A percentile compares a stretch with the other conserved stretches of the same genome.
Conservation (phyloP, 2,797 vertebrate genomes). For the Siniperca undulata region DNA sequence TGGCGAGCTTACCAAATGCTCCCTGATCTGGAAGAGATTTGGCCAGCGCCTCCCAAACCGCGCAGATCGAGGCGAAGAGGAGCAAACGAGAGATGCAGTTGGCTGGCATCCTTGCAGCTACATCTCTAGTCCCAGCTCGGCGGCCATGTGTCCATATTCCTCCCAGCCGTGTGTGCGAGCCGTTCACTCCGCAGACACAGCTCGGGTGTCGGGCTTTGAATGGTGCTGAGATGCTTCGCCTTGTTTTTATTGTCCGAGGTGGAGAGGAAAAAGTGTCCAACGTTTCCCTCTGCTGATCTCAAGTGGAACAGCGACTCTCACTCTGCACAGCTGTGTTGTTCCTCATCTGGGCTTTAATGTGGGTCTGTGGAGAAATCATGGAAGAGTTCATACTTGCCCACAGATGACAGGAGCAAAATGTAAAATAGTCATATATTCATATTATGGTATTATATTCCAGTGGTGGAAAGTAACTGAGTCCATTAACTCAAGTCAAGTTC, state of each 20-base stretch:
- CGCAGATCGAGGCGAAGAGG: conserved; percentile 72
- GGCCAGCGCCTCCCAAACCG: conserved; percentile 70
- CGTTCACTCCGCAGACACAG: conserved; percentile 26
- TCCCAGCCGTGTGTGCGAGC: conserved; percentile 20
- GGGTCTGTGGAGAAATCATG: too few species aligned
- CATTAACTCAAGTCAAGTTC: too few species aligned
- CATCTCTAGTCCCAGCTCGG: conserved; percentile 74
- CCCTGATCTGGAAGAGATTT: conserved; percentile 83
- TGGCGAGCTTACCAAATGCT: conserved; percentile 83
- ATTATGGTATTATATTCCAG: too few species aligned
- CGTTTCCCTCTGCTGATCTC: conserved; percentile 65
- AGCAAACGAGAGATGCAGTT: conserved; percentile 76
- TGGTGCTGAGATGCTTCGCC: conserved; percentile 61
- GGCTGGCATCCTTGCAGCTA: conserved; percentile 80
- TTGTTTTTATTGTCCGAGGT: conserved; percentile 79
- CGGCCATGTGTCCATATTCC: conserved; percentile 67
- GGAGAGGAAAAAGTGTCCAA: conserved; percentile 25
- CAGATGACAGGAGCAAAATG: too few species aligned
- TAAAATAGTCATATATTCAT: too few species aligned
- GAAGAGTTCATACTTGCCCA: too few species aligned
- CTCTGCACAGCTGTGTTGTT: accelerated
- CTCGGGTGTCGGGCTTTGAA: conserved; percentile 47
- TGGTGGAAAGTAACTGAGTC: too few species aligned
- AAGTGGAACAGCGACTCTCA: conserved; percentile 46
- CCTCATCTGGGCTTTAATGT: too few species aligned